phyloP scores from a whole-genome alignment of 53 echinoderm and acorn worm genomes.

The Paracentrotus lividus region DNA sequence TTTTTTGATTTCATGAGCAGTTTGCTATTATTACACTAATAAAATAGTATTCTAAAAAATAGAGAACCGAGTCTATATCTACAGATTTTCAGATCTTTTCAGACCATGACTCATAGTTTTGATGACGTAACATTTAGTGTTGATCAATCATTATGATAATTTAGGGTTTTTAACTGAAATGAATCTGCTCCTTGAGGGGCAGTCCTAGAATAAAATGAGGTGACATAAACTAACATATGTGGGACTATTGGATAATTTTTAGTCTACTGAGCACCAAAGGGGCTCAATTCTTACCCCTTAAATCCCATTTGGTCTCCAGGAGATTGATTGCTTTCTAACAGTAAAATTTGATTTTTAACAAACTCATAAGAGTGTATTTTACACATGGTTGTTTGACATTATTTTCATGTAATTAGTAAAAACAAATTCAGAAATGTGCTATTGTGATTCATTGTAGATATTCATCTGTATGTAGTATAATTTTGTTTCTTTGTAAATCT shows the following conservation, averaged over 20 bases:
- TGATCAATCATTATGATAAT: background rate
- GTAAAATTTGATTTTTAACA: background rate
- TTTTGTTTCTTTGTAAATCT: conserved; percentile 28
- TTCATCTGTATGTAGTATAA: conserved; percentile 64
- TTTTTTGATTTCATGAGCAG: no score
- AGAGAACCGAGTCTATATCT: background rate
- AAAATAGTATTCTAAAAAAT: background rate
- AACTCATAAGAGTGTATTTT: background rate
- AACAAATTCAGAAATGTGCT: background rate
- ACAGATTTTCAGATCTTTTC: background rate
- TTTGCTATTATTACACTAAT: no score
- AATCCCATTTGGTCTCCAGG: background rate
- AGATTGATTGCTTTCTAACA: background rate
- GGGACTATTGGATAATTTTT: background rate
- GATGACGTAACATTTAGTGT: background rate
- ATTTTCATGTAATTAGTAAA: conserved; percentile 39
- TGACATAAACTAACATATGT: background rate
- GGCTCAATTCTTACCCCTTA: background rate
- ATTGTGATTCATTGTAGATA: conserved; percentile 60
- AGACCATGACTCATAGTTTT: background rate
- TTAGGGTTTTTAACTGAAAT: background rate
- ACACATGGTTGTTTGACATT: background rate
- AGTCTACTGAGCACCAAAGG: background rate
- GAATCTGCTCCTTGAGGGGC: background rate
- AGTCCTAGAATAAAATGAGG: background rate